Evolutionary conservation across 2,113 vertebrate genomes (phyloP).

Genomic region (Vidua chalybeata): DNA sequence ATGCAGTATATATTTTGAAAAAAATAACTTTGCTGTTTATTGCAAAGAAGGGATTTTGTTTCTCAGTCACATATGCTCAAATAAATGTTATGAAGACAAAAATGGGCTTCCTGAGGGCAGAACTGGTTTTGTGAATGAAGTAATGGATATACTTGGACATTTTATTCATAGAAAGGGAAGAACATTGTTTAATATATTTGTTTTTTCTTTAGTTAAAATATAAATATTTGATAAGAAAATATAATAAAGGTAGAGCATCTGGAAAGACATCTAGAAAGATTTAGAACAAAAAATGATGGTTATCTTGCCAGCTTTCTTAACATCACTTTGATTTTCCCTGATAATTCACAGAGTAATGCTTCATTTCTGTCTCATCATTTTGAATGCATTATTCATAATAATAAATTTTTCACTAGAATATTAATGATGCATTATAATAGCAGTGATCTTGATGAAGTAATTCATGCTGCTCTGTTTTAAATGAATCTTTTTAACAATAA

Average conservation of each 20-base stretch:
- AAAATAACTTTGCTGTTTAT: not conserved
- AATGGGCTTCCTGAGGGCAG: not conserved
- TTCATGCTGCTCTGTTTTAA: conserved; percentile 47
- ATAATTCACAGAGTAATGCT: conserved; percentile 57
- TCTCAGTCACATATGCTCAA: not conserved
- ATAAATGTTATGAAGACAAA: not conserved
- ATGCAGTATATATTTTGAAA: not conserved
- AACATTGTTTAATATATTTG: not conserved
- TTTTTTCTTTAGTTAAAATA: not conserved
- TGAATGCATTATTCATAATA: conserved; percentile 68
- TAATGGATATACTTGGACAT: not conserved
- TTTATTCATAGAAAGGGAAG: not conserved
- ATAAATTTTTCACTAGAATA: conserved; percentile 72
- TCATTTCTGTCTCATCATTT: conserved; percentile 70
- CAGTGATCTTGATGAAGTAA: conserved; percentile 63
- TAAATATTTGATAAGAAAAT: not conserved
- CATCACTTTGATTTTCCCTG: conserved; percentile 19
- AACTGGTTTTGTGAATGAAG: not conserved
- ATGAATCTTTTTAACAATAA: conserved; percentile 68
- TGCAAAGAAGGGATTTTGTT: not conserved
- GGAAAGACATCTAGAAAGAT: not conserved
- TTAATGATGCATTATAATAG: conserved; percentile 78
- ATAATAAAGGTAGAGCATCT: not conserved
- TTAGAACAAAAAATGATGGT: not conserved
- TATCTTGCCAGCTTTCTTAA: not conserved